Evolutionary conservation across 2,113 vertebrate genomes (phyloP).

Genomic region (Axis porcinus): DNA sequence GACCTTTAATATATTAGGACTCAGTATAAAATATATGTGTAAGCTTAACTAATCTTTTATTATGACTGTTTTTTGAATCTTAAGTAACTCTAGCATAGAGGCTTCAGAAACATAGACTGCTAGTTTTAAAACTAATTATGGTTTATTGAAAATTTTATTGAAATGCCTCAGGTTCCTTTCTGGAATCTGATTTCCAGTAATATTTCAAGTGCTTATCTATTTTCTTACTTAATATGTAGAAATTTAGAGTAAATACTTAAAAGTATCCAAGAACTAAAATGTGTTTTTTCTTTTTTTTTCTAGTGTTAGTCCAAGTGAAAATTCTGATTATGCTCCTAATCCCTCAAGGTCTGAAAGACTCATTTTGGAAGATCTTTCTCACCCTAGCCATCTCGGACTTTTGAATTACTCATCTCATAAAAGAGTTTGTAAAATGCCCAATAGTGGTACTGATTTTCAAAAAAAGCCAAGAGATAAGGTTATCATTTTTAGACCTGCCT

Average conservation of each 20-base stretch:
- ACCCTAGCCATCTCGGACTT: slow-evolving; percentile 54
- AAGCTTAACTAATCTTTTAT: slow-evolving; percentile 1
- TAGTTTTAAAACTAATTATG: slow-evolving; percentile 15
- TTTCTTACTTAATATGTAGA: slow-evolving; percentile 23
- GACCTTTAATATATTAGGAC: neutral
- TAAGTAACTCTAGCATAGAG: neutral
- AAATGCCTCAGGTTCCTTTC: slow-evolving; percentile 9
- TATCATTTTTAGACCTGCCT: slow-evolving; percentile 53
- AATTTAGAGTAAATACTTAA: slow-evolving; percentile 40
- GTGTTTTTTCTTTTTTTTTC: slow-evolving; percentile 40
- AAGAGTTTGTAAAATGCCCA: slow-evolving; percentile 54
- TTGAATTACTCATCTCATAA: slow-evolving; percentile 61
- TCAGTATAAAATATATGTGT: neutral
- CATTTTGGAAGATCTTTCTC: slow-evolving; percentile 76
- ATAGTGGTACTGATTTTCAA: slow-evolving; percentile 58
- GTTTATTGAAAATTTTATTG: slow-evolving; percentile 15
- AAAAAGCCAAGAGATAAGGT: slow-evolving; percentile 75
- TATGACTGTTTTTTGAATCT: neutral
- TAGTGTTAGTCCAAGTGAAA: slow-evolving; percentile 65
- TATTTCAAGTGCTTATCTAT: neutral
- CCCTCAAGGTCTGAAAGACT: slow-evolving; percentile 66
- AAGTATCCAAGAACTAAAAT: slow-evolving; percentile 41
- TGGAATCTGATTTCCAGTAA: neutral
- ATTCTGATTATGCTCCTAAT: slow-evolving; percentile 47
- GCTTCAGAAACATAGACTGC: neutral